Percentiles rank a stretch among this genome's conserved stretches.
Evolutionary conservation across 2,113 vertebrate genomes (phyloP).

Genomic region (Synodontis membranacea): DNA sequence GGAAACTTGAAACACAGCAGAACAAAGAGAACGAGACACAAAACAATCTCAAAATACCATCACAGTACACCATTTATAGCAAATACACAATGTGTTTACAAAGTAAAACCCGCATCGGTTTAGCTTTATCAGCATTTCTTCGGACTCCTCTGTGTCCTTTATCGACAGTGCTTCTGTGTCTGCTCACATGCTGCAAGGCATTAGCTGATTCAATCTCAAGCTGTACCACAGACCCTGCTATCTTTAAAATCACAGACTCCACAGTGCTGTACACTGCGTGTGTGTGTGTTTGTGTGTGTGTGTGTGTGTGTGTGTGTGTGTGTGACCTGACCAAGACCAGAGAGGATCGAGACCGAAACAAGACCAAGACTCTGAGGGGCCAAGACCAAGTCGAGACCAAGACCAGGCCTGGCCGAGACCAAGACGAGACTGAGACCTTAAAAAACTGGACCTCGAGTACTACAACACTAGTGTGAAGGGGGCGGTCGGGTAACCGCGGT

Average conservation of each 20-base stretch:
- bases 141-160: constrained; percentile 14
- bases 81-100: constrained; percentile 20
- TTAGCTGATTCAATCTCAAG: neutral
- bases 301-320: too few relatives aligned
- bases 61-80: neutral
- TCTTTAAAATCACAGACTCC: neutral
- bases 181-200: neutral
- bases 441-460: too few relatives aligned
- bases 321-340: too few relatives aligned
- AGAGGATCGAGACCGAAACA: too few relatives aligned
- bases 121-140: constrained; percentile 34
- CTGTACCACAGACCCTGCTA: constrained; percentile 1
- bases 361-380: too few relatives aligned
- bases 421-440: too few relatives aligned
- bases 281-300: too few relatives aligned
- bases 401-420: too few relatives aligned
- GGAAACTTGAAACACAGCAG: neutral
- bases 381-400: too few relatives aligned
- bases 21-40: neutral
- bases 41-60: neutral
- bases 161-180: neutral
- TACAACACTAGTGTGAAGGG: too few relatives aligned
- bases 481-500: too few relatives aligned
- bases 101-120: constrained; percentile 19
- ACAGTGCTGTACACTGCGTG: neutral